Evolutionary conservation across 2,113 vertebrate genomes (phyloP).

Genomic region (Strix aluco): DNA sequence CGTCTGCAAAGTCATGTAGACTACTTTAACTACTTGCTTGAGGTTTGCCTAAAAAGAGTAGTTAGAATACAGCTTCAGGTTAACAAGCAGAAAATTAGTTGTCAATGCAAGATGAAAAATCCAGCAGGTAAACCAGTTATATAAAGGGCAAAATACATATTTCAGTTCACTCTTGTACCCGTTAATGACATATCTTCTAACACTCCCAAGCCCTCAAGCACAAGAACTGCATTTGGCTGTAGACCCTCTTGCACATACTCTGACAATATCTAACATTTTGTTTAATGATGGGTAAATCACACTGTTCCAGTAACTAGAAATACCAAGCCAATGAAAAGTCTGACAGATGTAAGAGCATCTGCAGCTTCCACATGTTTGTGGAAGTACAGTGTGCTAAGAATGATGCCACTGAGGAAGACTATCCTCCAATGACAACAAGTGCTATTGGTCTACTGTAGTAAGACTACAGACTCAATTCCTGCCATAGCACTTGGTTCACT

Average conservation of each 20-base stretch:
- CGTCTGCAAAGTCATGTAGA: not conserved
- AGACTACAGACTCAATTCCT: conserved; percentile 6
- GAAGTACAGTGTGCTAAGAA: conserved; percentile 55
- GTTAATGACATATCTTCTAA: not conserved
- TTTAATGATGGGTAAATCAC: conserved; percentile 66
- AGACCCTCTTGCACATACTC: not conserved
- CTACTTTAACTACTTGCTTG: accelerated
- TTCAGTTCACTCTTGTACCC: not conserved
- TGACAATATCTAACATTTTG: conserved; percentile 38
- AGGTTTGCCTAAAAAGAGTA: not conserved
- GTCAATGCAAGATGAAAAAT: not conserved
- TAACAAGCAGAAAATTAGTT: not conserved
- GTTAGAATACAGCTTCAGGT: no score
- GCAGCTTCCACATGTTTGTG: not conserved
- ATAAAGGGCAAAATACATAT: not conserved
- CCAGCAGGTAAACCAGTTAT: not conserved
- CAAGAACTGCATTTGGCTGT: not conserved
- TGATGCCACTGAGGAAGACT: not conserved
- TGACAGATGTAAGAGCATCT: conserved; percentile 49
- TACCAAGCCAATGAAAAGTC: conserved; percentile 63
- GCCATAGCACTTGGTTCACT: not conserved
- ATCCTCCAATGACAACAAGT: conserved; percentile 53
- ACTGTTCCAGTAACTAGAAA: conserved; percentile 67
- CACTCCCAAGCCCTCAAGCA: not conserved
- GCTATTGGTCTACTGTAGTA: conserved; percentile 70